A percentile compares a stretch with the other conserved stretches of the same genome.
phyloP scores from a whole-genome alignment of 1,140 invertebrate species.

The Drosophila ambigua region DNA sequence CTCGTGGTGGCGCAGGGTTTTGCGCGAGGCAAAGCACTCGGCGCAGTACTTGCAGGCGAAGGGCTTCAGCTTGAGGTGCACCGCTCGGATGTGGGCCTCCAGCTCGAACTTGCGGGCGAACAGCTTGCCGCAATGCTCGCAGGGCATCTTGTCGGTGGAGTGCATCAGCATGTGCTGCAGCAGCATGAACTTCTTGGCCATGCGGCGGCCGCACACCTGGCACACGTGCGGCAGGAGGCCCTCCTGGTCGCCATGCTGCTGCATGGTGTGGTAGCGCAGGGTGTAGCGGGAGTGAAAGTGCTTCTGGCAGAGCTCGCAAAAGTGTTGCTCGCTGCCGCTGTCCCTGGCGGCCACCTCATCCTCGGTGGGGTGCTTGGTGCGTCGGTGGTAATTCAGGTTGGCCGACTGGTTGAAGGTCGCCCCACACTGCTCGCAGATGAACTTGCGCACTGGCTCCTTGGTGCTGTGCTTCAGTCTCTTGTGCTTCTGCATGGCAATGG shows the following conservation, averaged over 20 bases:
- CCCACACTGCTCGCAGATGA: conserved; percentile 75
- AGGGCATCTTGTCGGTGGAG: conserved; percentile 68
- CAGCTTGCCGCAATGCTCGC: conserved; percentile 74
- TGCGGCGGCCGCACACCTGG: conserved; percentile 68
- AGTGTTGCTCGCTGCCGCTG: conserved; percentile 40
- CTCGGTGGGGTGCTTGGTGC: conserved; percentile 75
- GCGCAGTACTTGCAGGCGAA: conserved; percentile 67
- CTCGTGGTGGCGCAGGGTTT: conserved; percentile 85
- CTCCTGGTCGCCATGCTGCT: conserved; percentile 56
- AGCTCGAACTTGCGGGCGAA: conserved; percentile 77
- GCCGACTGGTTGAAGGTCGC: conserved; percentile 75
- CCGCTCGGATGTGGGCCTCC: conserved; percentile 74
- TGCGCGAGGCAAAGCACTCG: conserved; percentile 71
- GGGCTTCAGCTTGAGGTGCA: conserved; percentile 81
- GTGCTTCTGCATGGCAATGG: conserved; percentile 73
- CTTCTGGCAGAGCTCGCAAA: conserved; percentile 68
- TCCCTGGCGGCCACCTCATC: conserved; percentile 57
- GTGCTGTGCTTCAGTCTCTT: conserved; percentile 67
- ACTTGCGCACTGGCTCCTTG: conserved; percentile 25
- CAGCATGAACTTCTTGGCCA: conserved; percentile 81
- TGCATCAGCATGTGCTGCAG: conserved; percentile 80
- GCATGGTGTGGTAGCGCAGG: conserved; percentile 70
- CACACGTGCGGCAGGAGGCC: conserved; percentile 59
- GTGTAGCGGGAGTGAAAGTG: conserved; percentile 79
- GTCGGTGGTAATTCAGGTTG: conserved; percentile 70